phyloP scores from a whole-genome alignment of 1,140 invertebrate species.

The Drosophila tristis region DNA sequence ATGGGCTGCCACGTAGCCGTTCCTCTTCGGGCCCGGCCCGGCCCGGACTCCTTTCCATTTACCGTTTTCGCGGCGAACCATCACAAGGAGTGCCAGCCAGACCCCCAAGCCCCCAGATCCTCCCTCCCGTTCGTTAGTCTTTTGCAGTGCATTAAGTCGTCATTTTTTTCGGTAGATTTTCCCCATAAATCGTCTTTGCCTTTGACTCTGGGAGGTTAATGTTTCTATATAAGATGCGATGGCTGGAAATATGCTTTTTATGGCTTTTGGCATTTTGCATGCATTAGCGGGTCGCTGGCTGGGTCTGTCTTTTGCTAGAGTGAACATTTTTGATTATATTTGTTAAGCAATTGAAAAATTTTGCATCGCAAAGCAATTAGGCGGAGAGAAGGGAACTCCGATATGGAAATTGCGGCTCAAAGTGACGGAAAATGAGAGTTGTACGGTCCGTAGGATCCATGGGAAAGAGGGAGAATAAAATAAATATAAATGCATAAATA shows the following conservation, averaged over 20 bases:
- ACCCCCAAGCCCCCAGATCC: neutral
- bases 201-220: slow-evolving; percentile 48
- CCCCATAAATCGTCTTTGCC: slow-evolving; percentile 69
- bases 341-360: slow-evolving; percentile 59
- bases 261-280: slow-evolving; percentile 77
- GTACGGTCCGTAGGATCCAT: neutral
- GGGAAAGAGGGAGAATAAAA: too few species aligned
- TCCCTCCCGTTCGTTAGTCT: neutral
- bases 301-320: slow-evolving; percentile 27
- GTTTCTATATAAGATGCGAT: slow-evolving; percentile 64
- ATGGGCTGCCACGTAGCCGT: slow-evolving; percentile 28
- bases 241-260: slow-evolving; percentile 70
- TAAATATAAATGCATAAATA: too few species aligned
- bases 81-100: slow-evolving; percentile 55
- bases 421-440: neutral
- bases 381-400: neutral
- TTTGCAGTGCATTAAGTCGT: slow-evolving; percentile 73
- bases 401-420: slow-evolving; percentile 7
- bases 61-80: slow-evolving; percentile 42
- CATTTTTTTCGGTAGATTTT: slow-evolving; percentile 64
- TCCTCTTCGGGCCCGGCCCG: too few species aligned
- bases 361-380: slow-evolving; percentile 35
- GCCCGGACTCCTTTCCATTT: slow-evolving; percentile 27
- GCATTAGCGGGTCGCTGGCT: slow-evolving; percentile 60
- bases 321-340: slow-evolving; percentile 69